Percentiles rank a stretch among this genome's conserved stretches.
Conservation (phyloP, 2,797 vertebrate species). For the Lindbergichthys nudifrons region DNA sequence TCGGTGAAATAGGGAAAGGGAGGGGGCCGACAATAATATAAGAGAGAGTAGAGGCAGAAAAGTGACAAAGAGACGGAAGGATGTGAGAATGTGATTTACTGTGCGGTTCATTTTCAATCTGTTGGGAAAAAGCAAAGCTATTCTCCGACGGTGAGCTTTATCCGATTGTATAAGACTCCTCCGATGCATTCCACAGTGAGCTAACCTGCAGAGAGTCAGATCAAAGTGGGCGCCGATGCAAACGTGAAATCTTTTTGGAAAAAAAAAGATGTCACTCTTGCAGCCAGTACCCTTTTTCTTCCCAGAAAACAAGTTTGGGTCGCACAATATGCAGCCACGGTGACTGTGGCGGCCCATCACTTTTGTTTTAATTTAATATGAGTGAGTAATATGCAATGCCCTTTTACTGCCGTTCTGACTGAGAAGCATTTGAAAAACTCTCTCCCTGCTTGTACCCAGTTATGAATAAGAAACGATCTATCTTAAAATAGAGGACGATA, state of each 20-base stretch:
- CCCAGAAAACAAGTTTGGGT: slow-evolving; percentile 44
- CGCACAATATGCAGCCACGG: slow-evolving; percentile 24
- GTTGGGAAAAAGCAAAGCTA: slow-evolving; percentile 73
- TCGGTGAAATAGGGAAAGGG: slow-evolving; percentile 30
- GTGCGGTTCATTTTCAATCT: slow-evolving; percentile 70
- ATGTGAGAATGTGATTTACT: slow-evolving; percentile 70
- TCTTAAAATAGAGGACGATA: slow-evolving; percentile 43
- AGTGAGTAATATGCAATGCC: slow-evolving; percentile 33
- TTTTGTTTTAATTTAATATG: slow-evolving; percentile 13
- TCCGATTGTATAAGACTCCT: slow-evolving; percentile 75
- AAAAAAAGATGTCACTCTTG: slow-evolving; percentile 64
- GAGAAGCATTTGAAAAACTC: slow-evolving; percentile 30
- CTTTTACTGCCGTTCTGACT: slow-evolving; percentile 43
- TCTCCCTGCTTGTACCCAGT: slow-evolving; percentile 5
- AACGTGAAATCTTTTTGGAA: slow-evolving; percentile 50
- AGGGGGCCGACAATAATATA: slow-evolving; percentile 55
- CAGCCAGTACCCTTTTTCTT: slow-evolving; percentile 47
- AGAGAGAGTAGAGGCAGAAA: slow-evolving; percentile 41
- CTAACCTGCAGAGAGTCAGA: slow-evolving; percentile 75
- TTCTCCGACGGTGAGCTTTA: slow-evolving; percentile 72
- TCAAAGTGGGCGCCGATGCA: slow-evolving; percentile 70
- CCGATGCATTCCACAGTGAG: slow-evolving; percentile 61
- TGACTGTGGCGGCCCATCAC: slow-evolving; percentile 48
- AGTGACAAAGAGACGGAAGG: slow-evolving; percentile 63
- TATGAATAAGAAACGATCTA: slow-evolving; percentile 50